A percentile compares a stretch with the other conserved stretches of the same genome.
Conservation (phyloP, 2,797 vertebrate genomes). For the Lacerta viridis region DNA sequence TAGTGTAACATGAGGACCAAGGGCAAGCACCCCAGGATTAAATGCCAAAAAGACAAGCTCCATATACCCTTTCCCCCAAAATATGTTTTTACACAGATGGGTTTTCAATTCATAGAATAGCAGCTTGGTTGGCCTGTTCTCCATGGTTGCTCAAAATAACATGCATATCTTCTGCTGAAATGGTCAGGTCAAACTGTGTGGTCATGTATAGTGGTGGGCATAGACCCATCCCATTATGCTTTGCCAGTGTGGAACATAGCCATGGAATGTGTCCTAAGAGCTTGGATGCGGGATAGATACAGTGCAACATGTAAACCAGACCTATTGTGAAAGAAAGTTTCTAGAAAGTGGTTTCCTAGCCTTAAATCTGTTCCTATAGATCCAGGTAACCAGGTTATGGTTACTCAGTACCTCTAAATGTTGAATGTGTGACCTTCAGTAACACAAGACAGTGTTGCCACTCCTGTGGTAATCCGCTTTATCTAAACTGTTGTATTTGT, state of each 20-base stretch:
- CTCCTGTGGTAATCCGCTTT: too few species aligned
- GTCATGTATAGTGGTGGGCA: neutral
- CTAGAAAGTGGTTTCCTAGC: neutral
- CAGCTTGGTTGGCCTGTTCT: neutral
- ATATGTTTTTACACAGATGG: neutral
- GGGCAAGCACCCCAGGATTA: neutral
- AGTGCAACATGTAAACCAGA: neutral
- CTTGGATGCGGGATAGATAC: neutral
- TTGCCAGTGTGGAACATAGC: neutral
- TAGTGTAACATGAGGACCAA: conserved; percentile 20
- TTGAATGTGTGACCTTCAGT: too few species aligned
- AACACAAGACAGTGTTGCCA: too few species aligned
- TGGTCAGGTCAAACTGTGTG: neutral
- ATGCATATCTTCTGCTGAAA: neutral
- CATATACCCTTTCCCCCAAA: neutral
- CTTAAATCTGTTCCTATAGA: neutral
- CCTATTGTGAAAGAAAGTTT: neutral
- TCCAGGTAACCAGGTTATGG: too few species aligned
- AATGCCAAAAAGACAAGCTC: neutral
- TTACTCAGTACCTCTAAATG: too few species aligned
- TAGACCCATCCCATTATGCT: neutral
- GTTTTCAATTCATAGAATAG: neutral
- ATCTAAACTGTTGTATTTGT: too few species aligned
- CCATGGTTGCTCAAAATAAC: neutral
- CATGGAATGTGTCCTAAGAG: neutral